Evolutionary conservation across 2,113 vertebrate genomes (phyloP).

Genomic region (Sphaerodactylus townsendi): DNA sequence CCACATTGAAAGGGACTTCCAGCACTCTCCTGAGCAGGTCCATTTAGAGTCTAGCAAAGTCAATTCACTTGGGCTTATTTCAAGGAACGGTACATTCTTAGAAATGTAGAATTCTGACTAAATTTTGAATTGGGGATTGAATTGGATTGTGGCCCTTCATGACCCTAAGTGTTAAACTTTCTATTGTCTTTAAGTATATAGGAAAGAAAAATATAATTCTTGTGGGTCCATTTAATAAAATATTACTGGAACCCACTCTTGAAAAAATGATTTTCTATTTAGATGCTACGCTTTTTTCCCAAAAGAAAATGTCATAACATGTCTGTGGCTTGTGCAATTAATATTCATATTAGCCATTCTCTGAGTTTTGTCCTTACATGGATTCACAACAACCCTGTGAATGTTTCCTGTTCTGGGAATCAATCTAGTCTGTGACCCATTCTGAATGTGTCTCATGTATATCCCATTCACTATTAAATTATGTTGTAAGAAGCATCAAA

Average conservation of each 20-base stretch:
- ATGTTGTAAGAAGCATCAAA: conserved; percentile 12
- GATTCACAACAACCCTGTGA: not conserved
- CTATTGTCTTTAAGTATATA: too few relatives aligned
- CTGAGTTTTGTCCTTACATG: not conserved
- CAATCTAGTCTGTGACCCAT: not conserved
- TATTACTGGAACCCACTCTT: not conserved
- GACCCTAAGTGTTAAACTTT: too few relatives aligned
- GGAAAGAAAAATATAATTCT: too few relatives aligned
- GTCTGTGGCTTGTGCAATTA: not conserved
- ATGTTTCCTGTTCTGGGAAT: conserved; percentile 6
- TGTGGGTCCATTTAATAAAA: not conserved
- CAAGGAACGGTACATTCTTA: too few relatives aligned
- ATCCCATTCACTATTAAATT: conserved; percentile 32
- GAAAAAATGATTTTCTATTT: not conserved
- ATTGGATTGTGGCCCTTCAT: too few relatives aligned
- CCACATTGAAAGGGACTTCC: too few relatives aligned
- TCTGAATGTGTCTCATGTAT: not conserved
- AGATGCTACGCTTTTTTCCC: not conserved
- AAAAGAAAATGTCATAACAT: not conserved
- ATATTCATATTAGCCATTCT: not conserved
- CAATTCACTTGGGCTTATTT: too few relatives aligned
- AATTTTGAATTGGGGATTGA: too few relatives aligned
- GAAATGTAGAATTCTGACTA: too few relatives aligned
- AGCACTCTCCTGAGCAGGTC: too few relatives aligned
- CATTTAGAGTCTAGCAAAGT: too few relatives aligned